Percentiles rank a stretch among this genome's conserved stretches.
These are phyloP conservation scores for Argopecten irradians DNA, from an alignment of 1,140 invertebrate species.

Conservation along the genomic window DNA sequence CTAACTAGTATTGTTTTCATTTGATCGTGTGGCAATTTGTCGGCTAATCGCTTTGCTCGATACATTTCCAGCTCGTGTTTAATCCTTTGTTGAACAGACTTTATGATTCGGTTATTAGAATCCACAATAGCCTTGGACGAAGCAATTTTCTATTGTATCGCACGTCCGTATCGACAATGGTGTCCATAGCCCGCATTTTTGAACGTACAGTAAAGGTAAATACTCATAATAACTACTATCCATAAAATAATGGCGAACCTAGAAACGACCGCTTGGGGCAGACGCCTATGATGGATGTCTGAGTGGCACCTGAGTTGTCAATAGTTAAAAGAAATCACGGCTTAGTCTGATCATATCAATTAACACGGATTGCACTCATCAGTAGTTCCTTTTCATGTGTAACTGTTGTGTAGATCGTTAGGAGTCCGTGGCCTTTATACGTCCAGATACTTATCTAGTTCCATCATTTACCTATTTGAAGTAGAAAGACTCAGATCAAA, in stretches of 20 bases:
- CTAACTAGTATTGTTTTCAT: not conserved
- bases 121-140: not conserved
- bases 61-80: not conserved
- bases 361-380: not conserved
- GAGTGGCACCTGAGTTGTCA: not conserved
- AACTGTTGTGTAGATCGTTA: not conserved
- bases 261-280: not conserved
- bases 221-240: slow-evolving; percentile 8
- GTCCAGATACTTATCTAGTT: not conserved
- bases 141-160: not conserved
- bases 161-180: not conserved
- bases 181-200: not conserved
- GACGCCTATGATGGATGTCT: not conserved
- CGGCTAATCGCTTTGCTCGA: not conserved
- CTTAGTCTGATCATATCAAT: not conserved
- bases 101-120: not conserved
- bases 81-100: not conserved
- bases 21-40: not conserved
- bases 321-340: not conserved
- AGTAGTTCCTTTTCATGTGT: not conserved
- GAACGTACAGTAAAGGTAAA: not conserved
- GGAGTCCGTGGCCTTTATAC: not conserved
- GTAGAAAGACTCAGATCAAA: not conserved
- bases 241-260: not conserved
- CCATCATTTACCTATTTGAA: not conserved